phyloP scores from a whole-genome alignment of 64 coral and sea anemone genomes.

The Exaiptasia diaphana region DNA sequence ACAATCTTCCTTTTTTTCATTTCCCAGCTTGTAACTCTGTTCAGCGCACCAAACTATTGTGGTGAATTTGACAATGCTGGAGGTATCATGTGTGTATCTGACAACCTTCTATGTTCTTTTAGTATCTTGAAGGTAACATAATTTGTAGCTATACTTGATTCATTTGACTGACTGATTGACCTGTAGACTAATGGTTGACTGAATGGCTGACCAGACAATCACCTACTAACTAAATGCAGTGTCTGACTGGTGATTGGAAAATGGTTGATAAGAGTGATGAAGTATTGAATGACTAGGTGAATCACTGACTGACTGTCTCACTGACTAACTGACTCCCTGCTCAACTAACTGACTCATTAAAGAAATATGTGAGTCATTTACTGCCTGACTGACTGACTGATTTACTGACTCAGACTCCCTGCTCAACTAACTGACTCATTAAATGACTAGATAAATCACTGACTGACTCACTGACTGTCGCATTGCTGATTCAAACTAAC shows the following conservation, averaged over 20 bases:
- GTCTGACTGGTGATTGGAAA: too few species aligned
- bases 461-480: neutral
- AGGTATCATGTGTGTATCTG: conserved; percentile 57
- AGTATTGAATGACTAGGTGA: too few species aligned
- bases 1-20: neutral
- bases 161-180: too few species aligned
- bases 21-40: conserved; percentile 77
- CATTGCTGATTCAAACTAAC: neutral
- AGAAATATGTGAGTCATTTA: too few species aligned
- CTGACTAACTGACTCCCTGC: neutral
- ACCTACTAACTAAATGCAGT: too few species aligned
- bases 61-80: conserved; percentile 97
- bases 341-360: neutral
- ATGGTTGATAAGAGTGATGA: too few species aligned
- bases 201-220: too few species aligned
- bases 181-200: too few species aligned
- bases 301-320: neutral
- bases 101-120: conserved; percentile 81
- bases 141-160: too few species aligned
- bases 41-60: conserved; percentile 95
- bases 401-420: neutral
- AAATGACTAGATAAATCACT: neutral
- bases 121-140: conserved; percentile 73
- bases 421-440: conserved; percentile 4
- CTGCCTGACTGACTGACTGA: neutral